A percentile compares a stretch with the other conserved stretches of the same genome.
phyloP scores from a whole-genome alignment of 2,888 invertebrate species.

The Tipula lateralis region DNA sequence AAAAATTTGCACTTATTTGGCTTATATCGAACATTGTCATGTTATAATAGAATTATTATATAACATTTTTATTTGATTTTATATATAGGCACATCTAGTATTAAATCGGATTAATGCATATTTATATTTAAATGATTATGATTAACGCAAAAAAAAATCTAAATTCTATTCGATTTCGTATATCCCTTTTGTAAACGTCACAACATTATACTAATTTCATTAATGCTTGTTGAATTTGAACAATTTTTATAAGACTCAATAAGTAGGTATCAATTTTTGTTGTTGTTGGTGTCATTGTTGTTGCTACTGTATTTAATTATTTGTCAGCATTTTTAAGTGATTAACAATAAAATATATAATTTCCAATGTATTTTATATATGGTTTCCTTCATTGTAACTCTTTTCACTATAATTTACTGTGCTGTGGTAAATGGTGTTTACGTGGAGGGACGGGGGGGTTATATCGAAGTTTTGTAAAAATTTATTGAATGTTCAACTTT shows the following conservation, averaged over 20 bases:
- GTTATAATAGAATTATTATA: not conserved
- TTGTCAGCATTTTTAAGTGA: not conserved
- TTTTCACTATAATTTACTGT: not conserved
- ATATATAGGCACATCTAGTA: not conserved
- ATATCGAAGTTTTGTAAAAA: not conserved
- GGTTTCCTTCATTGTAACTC: not conserved
- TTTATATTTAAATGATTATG: not conserved
- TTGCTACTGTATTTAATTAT: not conserved
- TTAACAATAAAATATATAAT: not conserved
- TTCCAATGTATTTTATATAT: not conserved
- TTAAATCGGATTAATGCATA: not conserved
- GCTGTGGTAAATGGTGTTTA: not conserved
- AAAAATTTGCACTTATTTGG: not conserved
- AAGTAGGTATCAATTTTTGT: not conserved
- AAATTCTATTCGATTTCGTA: not conserved
- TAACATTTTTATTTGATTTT: slow-evolving; percentile 12
- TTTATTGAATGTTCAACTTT: not conserved
- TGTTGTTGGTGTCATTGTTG: not conserved
- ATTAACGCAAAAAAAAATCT: not conserved
- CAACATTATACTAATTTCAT: not conserved
- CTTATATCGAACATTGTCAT: not conserved
- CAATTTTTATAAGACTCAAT: not conserved
- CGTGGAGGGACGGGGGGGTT: not conserved
- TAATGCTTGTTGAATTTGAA: not conserved
- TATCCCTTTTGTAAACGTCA: not conserved